Evolutionary conservation across 92 coral and sea anemone genomes (phyloP), one percentile per base, ranked within the genome.

Genomic region (Meandrina meandrites): DNA sequence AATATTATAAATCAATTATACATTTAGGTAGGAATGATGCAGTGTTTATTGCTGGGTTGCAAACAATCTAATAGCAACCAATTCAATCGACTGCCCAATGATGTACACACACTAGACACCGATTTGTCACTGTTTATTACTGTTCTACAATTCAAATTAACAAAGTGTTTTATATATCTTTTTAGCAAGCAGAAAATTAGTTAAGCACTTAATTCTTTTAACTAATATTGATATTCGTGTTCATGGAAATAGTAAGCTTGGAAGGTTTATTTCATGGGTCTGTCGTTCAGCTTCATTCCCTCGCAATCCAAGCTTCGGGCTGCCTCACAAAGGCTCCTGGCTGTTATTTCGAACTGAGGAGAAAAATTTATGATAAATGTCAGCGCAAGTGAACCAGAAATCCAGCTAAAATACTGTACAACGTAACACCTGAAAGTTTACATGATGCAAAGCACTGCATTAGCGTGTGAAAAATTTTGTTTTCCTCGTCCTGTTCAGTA

Each of bases 261-360:
- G 75, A 30, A 6, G 4, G 75, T 2, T 34, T 32, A n/a, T 28
- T 24, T 64, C 75, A 30, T 30, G 7, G 60, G 81, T 78, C 27
- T 16, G 32, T 6, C 47, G 27, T 78, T 50, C 37, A 78, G 24
- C 4, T 53, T 78, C 42, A 50, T 31, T 47, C 80, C 35, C 34
- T 50, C 34, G n/a, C 83, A 79, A 10, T 60, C 73, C 83, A 79
- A 42, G 12, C 8, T 3, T 40, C 75, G 62, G 68, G 72, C 72
- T n/a, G 11, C 36, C 15, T 48, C 57, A 24, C 84, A 80, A 40
- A 80, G 10, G 32, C 48, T 14, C 74, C 73, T 80, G 35, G 74
- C 53, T 62, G 27, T 35, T 14, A 5, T 37, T 24, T 60, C 19
- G 8, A 79, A 37, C 83, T 79, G 14, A 19, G 36, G 18, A 19